These are phyloP conservation scores for Ginglymostoma cirratum DNA, from an alignment of 2,113 vertebrate species.

Conservation along the genomic window DNA sequence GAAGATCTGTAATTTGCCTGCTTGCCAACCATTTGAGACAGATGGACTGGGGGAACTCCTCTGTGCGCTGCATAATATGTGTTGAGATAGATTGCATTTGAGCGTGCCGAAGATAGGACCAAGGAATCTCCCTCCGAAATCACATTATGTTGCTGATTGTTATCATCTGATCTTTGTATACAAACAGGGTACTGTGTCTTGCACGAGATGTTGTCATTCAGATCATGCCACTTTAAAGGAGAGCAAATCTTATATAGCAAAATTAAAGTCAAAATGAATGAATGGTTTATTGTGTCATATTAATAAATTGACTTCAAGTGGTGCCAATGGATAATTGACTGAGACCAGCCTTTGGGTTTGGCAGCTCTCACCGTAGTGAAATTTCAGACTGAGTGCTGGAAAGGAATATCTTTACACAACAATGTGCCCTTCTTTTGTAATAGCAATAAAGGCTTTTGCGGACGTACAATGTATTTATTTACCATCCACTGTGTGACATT, in stretches of 20 bases:
- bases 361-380: not conserved
- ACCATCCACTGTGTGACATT: not conserved
- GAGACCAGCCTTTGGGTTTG: not conserved
- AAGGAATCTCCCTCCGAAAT: constrained; percentile 2
- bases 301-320: not conserved
- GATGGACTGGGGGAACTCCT: not conserved
- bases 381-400: not conserved
- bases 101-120: not conserved
- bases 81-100: not conserved
- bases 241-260: not conserved
- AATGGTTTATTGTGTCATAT: not conserved
- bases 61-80: not conserved
- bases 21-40: not conserved
- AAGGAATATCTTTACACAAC: not conserved
- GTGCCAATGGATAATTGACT: not conserved
- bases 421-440: not conserved
- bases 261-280: not conserved
- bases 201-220: not conserved
- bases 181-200: not conserved
- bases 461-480: not conserved
- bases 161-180: not conserved
- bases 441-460: not conserved
- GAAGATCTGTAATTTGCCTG: not conserved
- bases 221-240: not conserved
- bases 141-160: not conserved